A percentile compares a stretch with the other conserved stretches of the same genome.
Evolutionary conservation across 2,888 invertebrate genomes (phyloP).

Genomic region (Hydriomena furcata): DNA sequence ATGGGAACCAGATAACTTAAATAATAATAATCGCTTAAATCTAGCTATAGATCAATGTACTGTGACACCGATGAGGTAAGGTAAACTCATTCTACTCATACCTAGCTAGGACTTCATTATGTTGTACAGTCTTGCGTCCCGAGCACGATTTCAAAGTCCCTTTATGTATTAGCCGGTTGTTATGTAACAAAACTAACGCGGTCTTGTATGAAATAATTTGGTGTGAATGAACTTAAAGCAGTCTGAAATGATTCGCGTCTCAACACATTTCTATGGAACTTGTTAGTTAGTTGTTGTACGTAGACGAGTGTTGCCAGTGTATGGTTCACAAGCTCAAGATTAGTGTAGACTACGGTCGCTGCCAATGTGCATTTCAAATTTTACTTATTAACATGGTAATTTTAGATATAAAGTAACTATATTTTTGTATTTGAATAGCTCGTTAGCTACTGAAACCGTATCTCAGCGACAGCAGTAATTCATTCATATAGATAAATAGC

Average conservation of each 20-base stretch:
- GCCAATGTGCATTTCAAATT: conserved; percentile 27
- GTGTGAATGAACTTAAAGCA: conserved; percentile 30
- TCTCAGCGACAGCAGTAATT: conserved; percentile 37
- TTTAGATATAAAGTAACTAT: conserved; percentile 30
- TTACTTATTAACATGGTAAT: conserved; percentile 16
- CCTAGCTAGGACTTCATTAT: not conserved
- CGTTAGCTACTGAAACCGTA: conserved; percentile 40
- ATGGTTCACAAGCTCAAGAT: conserved; percentile 26
- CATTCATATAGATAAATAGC: conserved; percentile 7
- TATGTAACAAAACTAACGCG: conserved; percentile 25
- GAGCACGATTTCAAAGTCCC: not conserved
- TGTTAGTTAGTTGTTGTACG: conserved; percentile 32
- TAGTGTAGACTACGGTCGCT: conserved; percentile 13
- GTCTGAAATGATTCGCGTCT: conserved; percentile 29
- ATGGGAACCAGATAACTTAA: too few species aligned
- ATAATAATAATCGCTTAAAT: too few species aligned
- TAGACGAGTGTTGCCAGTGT: conserved; percentile 23
- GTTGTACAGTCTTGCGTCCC: conserved; percentile 11
- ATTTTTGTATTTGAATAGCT: conserved; percentile 32
- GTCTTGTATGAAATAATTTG: conserved; percentile 49
- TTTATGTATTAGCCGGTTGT: conserved; percentile 1
- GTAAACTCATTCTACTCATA: not conserved
- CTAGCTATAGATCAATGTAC: too few species aligned
- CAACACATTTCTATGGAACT: conserved; percentile 22
- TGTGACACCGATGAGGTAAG: too few species aligned